These are phyloP conservation scores for Myotis vivesi DNA, from an alignment of 2,797 vertebrate genomes.

Conservation along the genomic window DNA sequence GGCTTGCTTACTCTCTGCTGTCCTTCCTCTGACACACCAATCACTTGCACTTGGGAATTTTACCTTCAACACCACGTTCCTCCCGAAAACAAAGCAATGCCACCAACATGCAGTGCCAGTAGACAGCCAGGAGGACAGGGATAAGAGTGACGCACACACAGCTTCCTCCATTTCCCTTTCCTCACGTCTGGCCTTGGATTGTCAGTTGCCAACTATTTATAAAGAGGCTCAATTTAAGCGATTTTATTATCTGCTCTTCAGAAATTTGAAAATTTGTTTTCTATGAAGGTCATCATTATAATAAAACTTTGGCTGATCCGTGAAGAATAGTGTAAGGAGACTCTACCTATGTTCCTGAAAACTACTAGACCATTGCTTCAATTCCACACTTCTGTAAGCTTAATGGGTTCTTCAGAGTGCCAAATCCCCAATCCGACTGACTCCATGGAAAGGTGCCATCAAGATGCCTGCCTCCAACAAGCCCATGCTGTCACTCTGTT, in stretches of 20 bases:
- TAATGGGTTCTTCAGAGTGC: neutral
- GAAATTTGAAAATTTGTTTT: neutral
- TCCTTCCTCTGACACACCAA: neutral
- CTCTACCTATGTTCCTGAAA: neutral
- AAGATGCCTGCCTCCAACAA: neutral
- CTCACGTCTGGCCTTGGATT: neutral
- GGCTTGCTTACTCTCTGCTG: neutral
- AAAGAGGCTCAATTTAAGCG: neutral
- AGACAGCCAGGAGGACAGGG: neutral
- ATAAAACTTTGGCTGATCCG: neutral
- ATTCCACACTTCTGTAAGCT: neutral
- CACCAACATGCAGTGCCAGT: too few relatives aligned
- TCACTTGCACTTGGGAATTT: neutral
- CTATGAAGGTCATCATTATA: neutral
- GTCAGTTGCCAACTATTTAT: neutral
- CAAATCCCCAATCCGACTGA: neutral
- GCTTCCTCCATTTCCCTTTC: neutral
- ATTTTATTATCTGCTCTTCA: constrained; percentile 6
- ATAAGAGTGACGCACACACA: rapidly evolving
- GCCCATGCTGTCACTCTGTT: neutral
- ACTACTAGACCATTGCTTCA: neutral
- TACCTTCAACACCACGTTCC: neutral
- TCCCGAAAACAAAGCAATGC: neutral
- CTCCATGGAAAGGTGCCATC: neutral
- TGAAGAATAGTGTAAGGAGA: neutral